A percentile compares a stretch with the other conserved stretches of the same genome.
Evolutionary conservation across 1,140 invertebrate species (phyloP).

Genomic region (Octopus sinensis): DNA sequence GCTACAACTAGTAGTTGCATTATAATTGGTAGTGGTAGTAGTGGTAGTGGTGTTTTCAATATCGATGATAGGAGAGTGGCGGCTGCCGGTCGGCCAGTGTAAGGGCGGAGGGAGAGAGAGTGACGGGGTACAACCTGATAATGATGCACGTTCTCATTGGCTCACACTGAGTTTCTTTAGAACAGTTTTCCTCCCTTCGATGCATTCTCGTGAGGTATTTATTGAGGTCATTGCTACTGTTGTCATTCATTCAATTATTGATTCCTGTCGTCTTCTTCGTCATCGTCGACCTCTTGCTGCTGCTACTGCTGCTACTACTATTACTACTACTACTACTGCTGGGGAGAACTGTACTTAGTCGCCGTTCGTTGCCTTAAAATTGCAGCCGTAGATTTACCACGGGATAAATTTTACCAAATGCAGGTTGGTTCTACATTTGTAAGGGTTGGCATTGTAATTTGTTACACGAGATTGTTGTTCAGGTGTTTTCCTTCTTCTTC

Average conservation of each 20-base stretch:
- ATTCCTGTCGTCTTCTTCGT: slow-evolving; percentile 10
- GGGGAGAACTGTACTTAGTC: neutral
- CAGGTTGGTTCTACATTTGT: slow-evolving; percentile 13
- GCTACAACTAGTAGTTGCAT: too few relatives aligned
- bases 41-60: neutral
- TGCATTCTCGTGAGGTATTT: slow-evolving; percentile 15
- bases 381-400: neutral
- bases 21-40: too few relatives aligned
- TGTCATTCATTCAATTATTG: slow-evolving; percentile 16
- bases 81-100: neutral
- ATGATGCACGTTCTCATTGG: slow-evolving; percentile 7
- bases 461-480: too few relatives aligned
- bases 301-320: neutral
- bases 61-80: neutral
- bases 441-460: too few relatives aligned
- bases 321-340: neutral
- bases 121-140: neutral
- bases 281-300: slow-evolving; percentile 2
- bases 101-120: neutral
- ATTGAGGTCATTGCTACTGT: slow-evolving; percentile 16
- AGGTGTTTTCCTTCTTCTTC: too few relatives aligned
- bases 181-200: neutral
- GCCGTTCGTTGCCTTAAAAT: neutral
- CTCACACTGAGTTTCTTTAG: neutral
- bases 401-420: neutral